Percentiles rank a stretch among this genome's conserved stretches.
phyloP scores from a whole-genome alignment of 1,140 invertebrate species.

The Idris sp. region DNA sequence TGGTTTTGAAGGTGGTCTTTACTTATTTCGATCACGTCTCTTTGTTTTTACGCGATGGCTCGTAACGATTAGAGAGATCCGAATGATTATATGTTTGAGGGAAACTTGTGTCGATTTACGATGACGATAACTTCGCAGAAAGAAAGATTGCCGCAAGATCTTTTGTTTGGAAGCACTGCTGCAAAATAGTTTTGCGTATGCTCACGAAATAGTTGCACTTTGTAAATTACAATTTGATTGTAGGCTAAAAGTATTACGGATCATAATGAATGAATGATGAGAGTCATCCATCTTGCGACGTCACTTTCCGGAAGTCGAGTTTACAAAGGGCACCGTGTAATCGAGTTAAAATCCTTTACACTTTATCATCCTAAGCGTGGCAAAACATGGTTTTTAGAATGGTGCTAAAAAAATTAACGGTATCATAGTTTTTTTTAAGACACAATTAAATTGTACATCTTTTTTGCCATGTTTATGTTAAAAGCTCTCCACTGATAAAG shows the following conservation, averaged over 20 bases:
- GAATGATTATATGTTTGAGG: slow-evolving; percentile 32
- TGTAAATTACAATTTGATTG: slow-evolving; percentile 51
- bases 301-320: slow-evolving; percentile 47
- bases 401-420: slow-evolving; percentile 40
- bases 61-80: slow-evolving; percentile 29
- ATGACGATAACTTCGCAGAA: slow-evolving; percentile 37
- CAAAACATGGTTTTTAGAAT: no score
- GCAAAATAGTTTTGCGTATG: background rate
- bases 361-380: slow-evolving; percentile 15
- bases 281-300: slow-evolving; percentile 49
- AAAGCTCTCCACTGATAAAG: slow-evolving; percentile 6
- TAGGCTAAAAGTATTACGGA: slow-evolving; percentile 36
- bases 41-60: slow-evolving; percentile 27
- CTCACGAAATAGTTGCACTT: slow-evolving; percentile 26
- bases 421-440: slow-evolving; percentile 11
- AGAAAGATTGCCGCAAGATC: slow-evolving; percentile 5
- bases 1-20: slow-evolving; percentile 7
- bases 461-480: background rate
- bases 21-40: slow-evolving; percentile 31
- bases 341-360: slow-evolving; percentile 41
- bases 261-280: slow-evolving; percentile 61
- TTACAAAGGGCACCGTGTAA: slow-evolving; percentile 44
- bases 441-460: slow-evolving; percentile 6
- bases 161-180: slow-evolving; percentile 22
- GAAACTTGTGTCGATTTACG: slow-evolving; percentile 32